These are phyloP conservation scores for Dicentrarchus labrax DNA, from an alignment of 2,113 vertebrate species.

Conservation along the genomic window DNA sequence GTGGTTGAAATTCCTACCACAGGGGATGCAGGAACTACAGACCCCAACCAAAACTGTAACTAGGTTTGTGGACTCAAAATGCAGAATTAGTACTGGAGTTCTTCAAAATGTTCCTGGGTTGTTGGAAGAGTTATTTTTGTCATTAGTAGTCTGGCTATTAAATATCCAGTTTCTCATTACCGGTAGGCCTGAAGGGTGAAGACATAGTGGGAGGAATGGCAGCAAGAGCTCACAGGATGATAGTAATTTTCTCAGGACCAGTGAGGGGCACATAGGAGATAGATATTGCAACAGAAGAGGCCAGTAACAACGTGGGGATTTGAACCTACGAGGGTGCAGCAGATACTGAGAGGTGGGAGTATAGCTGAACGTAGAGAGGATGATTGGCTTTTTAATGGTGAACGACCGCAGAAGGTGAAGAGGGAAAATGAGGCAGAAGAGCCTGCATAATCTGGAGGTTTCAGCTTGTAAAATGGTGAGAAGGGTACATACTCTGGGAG, in stretches of 20 bases:
- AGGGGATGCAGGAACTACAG: no score
- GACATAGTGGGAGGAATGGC: background rate
- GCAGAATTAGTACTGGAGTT: background rate
- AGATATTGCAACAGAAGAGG: slow-evolving; percentile 8
- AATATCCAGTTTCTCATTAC: slow-evolving; percentile 35
- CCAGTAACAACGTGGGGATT: background rate
- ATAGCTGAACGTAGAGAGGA: background rate
- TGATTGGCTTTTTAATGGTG: slow-evolving; percentile 53
- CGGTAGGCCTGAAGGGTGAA: background rate
- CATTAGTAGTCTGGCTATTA: background rate
- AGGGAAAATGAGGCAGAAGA: slow-evolving; percentile 41
- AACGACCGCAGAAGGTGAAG: background rate
- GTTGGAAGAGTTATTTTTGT: background rate
- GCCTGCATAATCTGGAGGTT: slow-evolving; percentile 10
- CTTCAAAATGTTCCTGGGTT: background rate
- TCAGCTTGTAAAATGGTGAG: background rate
- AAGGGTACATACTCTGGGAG: background rate
- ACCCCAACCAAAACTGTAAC: background rate
- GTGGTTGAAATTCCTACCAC: background rate
- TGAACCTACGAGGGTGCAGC: slow-evolving; percentile 8
- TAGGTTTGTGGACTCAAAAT: background rate
- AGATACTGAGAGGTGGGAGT: background rate
- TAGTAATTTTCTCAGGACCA: slow-evolving; percentile 30
- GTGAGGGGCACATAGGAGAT: background rate
- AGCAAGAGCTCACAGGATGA: slow-evolving; percentile 19